Conservation (phyloP, 2,113 vertebrate species). For the Hystrix brachyura region DNA sequence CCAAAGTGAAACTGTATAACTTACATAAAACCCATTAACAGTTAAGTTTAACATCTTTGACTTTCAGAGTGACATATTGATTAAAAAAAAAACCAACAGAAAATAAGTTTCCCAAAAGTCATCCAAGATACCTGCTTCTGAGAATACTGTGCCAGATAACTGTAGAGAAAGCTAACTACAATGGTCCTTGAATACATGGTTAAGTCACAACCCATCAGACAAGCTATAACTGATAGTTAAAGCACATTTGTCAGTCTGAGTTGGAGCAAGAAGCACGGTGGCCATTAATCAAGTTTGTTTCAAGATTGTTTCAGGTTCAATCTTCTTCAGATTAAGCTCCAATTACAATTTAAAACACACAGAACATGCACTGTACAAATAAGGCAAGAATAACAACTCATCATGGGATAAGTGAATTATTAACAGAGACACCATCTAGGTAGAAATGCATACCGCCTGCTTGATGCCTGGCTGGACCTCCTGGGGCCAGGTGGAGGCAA, state of each 20-base stretch:
- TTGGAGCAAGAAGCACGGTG: not conserved
- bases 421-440: slow-evolving; percentile 28
- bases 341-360: slow-evolving; percentile 68
- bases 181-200: not conserved
- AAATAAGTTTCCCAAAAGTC: not conserved
- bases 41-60: not conserved
- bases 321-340: not conserved
- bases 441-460: not conserved
- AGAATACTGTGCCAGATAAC: not conserved
- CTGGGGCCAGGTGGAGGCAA: not conserved
- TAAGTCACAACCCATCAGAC: not conserved
- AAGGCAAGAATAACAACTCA: slow-evolving; percentile 53
- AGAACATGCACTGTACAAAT: slow-evolving; percentile 77
- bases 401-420: not conserved
- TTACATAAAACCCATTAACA: slow-evolving; percentile 16
- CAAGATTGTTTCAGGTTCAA: not conserved
- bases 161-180: accelerated
- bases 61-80: not conserved
- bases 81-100: not conserved
- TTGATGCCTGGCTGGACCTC: not conserved
- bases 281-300: not conserved
- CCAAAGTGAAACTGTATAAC: slow-evolving; percentile 44
- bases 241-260: not conserved
- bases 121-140: not conserved
- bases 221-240: not conserved